Evolutionary conservation across 2,797 vertebrate species (phyloP).

Genomic region (Hydrocynus forskahlii): DNA sequence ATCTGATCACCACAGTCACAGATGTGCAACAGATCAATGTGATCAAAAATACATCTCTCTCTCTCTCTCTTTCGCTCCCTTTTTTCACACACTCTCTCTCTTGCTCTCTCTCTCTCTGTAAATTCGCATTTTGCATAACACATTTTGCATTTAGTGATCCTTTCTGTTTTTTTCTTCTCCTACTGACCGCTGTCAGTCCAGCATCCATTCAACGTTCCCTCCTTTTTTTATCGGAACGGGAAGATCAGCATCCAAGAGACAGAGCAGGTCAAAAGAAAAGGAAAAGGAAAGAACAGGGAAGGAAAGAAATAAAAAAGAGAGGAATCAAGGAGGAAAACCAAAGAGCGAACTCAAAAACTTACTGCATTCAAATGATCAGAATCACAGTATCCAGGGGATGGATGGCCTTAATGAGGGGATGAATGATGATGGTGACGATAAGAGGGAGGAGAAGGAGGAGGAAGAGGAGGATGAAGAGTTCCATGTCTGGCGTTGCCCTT

Average conservation of each 20-base stretch:
- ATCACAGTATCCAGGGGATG: slow-evolving; percentile 52
- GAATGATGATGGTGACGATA: slow-evolving; percentile 29
- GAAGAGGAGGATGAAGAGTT: slow-evolving; percentile 35
- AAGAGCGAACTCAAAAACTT: slow-evolving; percentile 56
- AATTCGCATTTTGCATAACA: slow-evolving; percentile 24
- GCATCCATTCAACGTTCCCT: slow-evolving; percentile 81
- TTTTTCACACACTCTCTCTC: slow-evolving; percentile 1
- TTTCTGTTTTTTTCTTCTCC: slow-evolving; percentile 62
- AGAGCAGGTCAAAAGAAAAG: slow-evolving; percentile 63
- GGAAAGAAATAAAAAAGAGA: slow-evolving; percentile 73
- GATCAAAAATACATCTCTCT: slow-evolving; percentile 23
- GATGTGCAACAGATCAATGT: slow-evolving; percentile 38
- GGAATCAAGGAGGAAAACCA: slow-evolving; percentile 45
- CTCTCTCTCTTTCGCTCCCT: slow-evolving; percentile 23
- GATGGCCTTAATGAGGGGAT: slow-evolving; percentile 26
- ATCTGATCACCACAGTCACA: slow-evolving; percentile 41
- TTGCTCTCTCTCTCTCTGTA: slow-evolving; percentile 42
- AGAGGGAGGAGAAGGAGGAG: slow-evolving; percentile 26
- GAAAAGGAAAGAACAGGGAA: slow-evolving; percentile 70
- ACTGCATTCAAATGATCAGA: slow-evolving; percentile 61
- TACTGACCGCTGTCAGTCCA: slow-evolving; percentile 84
- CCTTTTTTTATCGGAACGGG: slow-evolving; percentile 67
- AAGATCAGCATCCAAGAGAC: slow-evolving; percentile 67
- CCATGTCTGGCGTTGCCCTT: slow-evolving; percentile 37
- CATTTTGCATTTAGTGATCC: slow-evolving; percentile 45